phyloP scores from a whole-genome alignment of 1,140 invertebrate species.

The Ylistrum balloti region DNA sequence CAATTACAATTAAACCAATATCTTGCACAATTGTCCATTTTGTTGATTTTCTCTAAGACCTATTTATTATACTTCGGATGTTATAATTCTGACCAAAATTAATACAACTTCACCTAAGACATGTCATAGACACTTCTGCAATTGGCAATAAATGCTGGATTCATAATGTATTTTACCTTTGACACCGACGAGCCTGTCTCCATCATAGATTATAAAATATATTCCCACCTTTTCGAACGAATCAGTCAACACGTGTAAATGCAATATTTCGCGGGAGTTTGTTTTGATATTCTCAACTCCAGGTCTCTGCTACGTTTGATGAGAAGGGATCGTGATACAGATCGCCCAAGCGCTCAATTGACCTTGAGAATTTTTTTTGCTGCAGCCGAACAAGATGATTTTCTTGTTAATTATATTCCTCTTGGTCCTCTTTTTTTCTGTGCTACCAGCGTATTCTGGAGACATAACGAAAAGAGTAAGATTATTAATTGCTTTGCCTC shows the following conservation, averaged over 20 bases:
- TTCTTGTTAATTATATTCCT: constrained; percentile 63
- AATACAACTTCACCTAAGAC: too few species aligned
- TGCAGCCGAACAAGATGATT: constrained; percentile 69
- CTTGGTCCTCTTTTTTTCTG: constrained; percentile 63
- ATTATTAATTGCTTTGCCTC: not conserved
- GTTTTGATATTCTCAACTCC: not conserved
- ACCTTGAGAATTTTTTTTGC: too few species aligned
- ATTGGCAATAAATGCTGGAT: too few species aligned
- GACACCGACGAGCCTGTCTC: constrained; percentile 57
- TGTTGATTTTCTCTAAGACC: too few species aligned
- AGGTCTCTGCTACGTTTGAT: not conserved
- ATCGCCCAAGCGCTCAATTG: not conserved
- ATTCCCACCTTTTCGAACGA: not conserved
- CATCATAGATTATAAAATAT: constrained; percentile 40
- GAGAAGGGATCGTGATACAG: too few species aligned
- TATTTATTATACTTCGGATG: too few species aligned
- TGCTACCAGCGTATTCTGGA: constrained; percentile 60
- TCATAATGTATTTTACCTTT: constrained; percentile 44
- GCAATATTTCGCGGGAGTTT: constrained; percentile 46
- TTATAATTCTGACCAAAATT: too few species aligned
- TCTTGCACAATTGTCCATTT: too few species aligned
- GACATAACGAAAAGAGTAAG: constrained; percentile 64
- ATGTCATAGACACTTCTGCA: too few species aligned
- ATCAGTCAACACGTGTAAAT: not conserved
- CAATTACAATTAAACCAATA: too few species aligned